These are phyloP conservation scores for Psittacula derbiana DNA, from an alignment of 2,797 vertebrate species.

Conservation along the genomic window DNA sequence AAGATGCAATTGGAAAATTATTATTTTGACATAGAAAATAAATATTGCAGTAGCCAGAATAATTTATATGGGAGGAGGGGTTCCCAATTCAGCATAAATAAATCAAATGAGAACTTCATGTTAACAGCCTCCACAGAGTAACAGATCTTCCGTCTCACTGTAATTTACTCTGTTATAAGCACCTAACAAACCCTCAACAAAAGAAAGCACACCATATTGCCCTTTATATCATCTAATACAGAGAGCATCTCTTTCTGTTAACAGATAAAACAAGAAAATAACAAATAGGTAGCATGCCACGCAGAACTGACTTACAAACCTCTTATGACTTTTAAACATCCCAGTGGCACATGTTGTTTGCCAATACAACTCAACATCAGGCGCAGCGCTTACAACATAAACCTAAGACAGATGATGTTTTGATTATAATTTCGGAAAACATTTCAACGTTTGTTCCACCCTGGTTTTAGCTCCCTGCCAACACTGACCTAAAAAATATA, in stretches of 20 bases:
- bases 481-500: background rate
- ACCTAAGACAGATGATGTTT: conserved; percentile 12
- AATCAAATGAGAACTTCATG: background rate
- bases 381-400: background rate
- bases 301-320: conserved; percentile 36
- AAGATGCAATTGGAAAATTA: background rate
- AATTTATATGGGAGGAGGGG: background rate
- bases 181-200: background rate
- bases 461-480: conserved; percentile 25
- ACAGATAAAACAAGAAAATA: conserved; percentile 31
- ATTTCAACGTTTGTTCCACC: conserved; percentile 11
- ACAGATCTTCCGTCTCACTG: background rate
- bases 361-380: conserved; percentile 25
- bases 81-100: background rate
- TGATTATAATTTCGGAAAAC: conserved; percentile 20
- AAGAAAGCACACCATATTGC: background rate
- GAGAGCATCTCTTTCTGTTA: background rate
- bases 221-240: background rate
- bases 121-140: background rate
- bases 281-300: background rate
- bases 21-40: background rate
- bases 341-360: conserved; percentile 1
- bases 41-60: background rate
- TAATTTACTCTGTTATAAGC: background rate
- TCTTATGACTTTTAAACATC: conserved; percentile 31